Evolutionary conservation across 2,797 vertebrate genomes (phyloP).

Genomic region (Pelobates cultripes): DNA sequence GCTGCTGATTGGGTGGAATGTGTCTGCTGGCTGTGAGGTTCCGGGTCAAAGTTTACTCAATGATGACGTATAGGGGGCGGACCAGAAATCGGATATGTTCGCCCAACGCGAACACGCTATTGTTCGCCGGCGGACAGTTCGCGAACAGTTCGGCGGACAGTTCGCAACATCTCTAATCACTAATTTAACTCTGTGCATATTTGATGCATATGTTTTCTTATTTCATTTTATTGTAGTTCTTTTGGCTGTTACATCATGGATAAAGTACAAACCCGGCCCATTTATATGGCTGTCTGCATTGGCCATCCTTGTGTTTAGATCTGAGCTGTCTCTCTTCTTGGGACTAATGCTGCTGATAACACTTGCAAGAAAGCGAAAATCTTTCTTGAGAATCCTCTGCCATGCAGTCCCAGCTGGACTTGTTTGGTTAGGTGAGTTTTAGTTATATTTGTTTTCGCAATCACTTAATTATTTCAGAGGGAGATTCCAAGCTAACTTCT

Average conservation of each 20-base stretch:
- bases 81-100: no score
- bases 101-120: no score
- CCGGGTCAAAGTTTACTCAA: no score
- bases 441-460: not conserved
- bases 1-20: no score
- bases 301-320: slow-evolving; percentile 88
- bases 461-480: not conserved
- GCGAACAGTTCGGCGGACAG: no score
- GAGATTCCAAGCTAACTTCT: no score
- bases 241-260: slow-evolving; percentile 85
- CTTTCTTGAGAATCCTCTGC: slow-evolving; percentile 72
- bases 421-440: slow-evolving; percentile 82
- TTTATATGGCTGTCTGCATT: slow-evolving; percentile 90
- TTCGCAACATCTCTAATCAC: no score
- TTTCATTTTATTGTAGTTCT: slow-evolving; percentile 73
- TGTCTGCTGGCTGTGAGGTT: no score
- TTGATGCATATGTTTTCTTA: not conserved
- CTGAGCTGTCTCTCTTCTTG: slow-evolving; percentile 87
- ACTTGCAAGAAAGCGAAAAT: slow-evolving; percentile 75
- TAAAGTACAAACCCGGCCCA: slow-evolving; percentile 77
- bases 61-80: no score
- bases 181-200: no score
- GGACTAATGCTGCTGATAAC: slow-evolving; percentile 86
- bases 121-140: no score
- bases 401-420: slow-evolving; percentile 83